These are phyloP conservation scores for Urocitellus parryii DNA, from an alignment of 2,113 vertebrate species.

Conservation along the genomic window DNA sequence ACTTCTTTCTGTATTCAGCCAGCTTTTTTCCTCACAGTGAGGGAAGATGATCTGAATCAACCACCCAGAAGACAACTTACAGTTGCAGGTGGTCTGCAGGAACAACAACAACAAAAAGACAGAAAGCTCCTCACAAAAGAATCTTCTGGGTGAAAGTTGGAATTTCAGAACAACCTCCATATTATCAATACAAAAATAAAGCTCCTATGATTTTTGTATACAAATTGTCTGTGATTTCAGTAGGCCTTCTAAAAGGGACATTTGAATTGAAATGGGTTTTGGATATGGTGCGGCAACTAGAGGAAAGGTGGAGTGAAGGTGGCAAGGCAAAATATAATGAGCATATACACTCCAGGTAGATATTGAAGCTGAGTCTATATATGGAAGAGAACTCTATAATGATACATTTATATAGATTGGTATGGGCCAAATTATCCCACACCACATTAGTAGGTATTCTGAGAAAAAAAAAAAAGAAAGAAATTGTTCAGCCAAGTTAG, in stretches of 20 bases:
- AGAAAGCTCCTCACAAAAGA: neutral
- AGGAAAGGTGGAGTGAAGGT: conserved; percentile 46
- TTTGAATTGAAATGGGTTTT: conserved; percentile 14
- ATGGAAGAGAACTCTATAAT: neutral
- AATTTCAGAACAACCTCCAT: conserved; percentile 56
- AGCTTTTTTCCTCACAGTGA: conserved; percentile 56
- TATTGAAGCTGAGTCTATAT: neutral
- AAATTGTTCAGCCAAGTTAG: neutral
- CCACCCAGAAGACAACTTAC: conserved; percentile 31
- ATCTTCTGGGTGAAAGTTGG: conserved; percentile 15
- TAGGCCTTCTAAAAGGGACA: neutral
- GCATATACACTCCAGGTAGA: conserved; percentile 29
- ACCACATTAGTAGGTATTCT: neutral
- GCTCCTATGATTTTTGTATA: conserved; percentile 39
- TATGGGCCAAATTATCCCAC: neutral
- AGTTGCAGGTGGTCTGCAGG: conserved; percentile 32
- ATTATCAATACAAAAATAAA: conserved; percentile 69
- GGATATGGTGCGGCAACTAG: neutral
- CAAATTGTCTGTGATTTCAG: conserved; percentile 66
- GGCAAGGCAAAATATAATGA: neutral
- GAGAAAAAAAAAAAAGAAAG: neutral
- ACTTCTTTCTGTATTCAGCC: conserved; percentile 71
- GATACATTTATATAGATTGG: neutral
- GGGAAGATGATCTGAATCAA: conserved; percentile 13
- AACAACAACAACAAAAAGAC: neutral